Conservation (phyloP, 2,888 invertebrate genomes). For the Sinohyriopsis cumingii region DNA sequence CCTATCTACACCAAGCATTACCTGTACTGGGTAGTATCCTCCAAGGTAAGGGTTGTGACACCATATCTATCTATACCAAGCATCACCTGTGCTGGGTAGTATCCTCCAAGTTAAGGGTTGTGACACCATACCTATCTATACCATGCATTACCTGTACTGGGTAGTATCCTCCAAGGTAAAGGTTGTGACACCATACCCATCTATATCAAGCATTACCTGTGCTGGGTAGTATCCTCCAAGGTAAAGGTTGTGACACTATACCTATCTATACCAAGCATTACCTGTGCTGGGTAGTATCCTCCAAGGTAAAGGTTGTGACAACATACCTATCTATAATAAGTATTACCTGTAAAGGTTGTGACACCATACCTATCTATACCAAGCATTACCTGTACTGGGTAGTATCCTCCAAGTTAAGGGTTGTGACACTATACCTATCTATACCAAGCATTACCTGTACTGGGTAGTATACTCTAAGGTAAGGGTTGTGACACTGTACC, state of each 20-base stretch:
- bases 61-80: slow-evolving; percentile 31
- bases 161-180: slow-evolving; percentile 78
- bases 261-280: slow-evolving; percentile 32
- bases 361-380: slow-evolving; percentile 59
- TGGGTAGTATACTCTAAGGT: slow-evolving; percentile 78
- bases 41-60: no score
- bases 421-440: no score
- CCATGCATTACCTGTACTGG: slow-evolving; percentile 73
- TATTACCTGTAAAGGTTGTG: slow-evolving; percentile 76
- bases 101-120: slow-evolving; percentile 76
- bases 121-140: no score
- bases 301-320: slow-evolving; percentile 75
- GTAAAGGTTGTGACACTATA: no score
- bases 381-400: slow-evolving; percentile 73
- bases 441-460: slow-evolving; percentile 68
- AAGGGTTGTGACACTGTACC: slow-evolving; percentile 75
- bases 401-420: slow-evolving; percentile 77
- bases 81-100: no score
- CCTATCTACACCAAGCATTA: slow-evolving; percentile 42
- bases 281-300: slow-evolving; percentile 42
- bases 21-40: no score
- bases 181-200: slow-evolving; percentile 79
- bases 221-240: no score
- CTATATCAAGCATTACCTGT: slow-evolving; percentile 34
- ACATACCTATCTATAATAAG: background rate